Conservation (phyloP, 2,797 vertebrate genomes). For the Fratercula arctica region DNA sequence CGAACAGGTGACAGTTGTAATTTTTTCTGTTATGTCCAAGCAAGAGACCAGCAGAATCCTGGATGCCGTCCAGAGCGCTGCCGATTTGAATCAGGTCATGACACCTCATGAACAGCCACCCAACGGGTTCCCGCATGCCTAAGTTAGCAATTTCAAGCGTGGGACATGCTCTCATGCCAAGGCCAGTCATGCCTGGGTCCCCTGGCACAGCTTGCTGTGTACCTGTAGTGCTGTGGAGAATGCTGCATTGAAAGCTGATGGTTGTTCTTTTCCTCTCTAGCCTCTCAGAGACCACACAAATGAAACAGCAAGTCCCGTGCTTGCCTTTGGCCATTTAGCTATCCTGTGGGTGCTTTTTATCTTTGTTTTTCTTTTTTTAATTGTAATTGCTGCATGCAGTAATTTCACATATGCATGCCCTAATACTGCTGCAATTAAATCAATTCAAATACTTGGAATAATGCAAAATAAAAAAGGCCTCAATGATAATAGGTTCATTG, state of each 20-base stretch:
- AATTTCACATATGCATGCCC: conserved; percentile 26
- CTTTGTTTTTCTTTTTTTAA: background rate
- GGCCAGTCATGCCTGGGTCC: background rate
- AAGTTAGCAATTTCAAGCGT: background rate
- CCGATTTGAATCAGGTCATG: background rate
- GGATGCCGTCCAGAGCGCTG: background rate
- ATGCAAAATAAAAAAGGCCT: conserved; percentile 16
- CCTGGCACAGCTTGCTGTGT: background rate
- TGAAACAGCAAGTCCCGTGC: background rate
- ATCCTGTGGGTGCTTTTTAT: background rate
- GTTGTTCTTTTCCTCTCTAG: background rate
- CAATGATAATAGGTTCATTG: background rate
- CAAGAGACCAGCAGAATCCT: background rate
- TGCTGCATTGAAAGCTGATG: background rate
- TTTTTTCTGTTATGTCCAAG: background rate
- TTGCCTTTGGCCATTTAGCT: background rate
- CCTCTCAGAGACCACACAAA: background rate
- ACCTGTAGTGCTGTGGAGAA: background rate
- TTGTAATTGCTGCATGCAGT: background rate
- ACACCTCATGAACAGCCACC: background rate
- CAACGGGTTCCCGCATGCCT: background rate
- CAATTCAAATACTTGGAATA: background rate
- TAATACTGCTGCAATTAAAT: conserved; percentile 36
- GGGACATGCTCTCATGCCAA: background rate
- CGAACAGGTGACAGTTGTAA: background rate